phyloP scores from a whole-genome alignment of 2,113 vertebrate species.

The Pogonocichla stellata region DNA sequence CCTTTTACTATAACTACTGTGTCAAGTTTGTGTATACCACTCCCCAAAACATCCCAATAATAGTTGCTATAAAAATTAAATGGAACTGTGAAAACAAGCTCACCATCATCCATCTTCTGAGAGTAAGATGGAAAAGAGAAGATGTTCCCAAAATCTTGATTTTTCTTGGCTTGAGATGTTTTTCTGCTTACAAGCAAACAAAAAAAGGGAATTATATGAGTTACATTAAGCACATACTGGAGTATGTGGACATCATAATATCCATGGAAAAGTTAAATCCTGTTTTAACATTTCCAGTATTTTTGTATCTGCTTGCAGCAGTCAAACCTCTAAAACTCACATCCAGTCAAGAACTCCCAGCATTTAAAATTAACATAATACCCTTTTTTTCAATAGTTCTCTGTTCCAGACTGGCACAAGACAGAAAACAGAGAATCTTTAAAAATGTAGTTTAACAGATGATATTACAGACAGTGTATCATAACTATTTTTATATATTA shows the following conservation, averaged over 20 bases:
- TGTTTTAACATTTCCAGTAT: background rate
- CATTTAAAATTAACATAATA: background rate
- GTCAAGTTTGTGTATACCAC: background rate
- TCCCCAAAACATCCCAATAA: background rate
- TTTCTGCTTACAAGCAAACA: slow-evolving; percentile 71
- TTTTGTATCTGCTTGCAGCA: background rate
- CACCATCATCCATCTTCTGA: slow-evolving; percentile 90
- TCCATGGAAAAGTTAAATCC: background rate
- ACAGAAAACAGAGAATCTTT: background rate
- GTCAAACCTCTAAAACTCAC: background rate
- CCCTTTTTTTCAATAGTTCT: background rate
- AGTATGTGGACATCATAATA: background rate
- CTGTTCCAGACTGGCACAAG: background rate
- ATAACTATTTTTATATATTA: background rate
- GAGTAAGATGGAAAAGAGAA: slow-evolving; percentile 83
- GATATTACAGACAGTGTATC: background rate
- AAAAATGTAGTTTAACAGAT: background rate
- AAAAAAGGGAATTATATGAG: background rate
- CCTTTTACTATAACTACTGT: background rate
- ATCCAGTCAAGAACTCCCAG: background rate
- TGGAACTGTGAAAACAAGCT: slow-evolving; percentile 8
- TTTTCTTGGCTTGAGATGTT: slow-evolving; percentile 78
- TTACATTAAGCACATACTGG: background rate
- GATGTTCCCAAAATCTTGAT: slow-evolving; percentile 77
- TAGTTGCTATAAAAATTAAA: background rate